phyloP scores from a whole-genome alignment of 2,888 invertebrate genomes.

The Cyaniris semiargus region DNA sequence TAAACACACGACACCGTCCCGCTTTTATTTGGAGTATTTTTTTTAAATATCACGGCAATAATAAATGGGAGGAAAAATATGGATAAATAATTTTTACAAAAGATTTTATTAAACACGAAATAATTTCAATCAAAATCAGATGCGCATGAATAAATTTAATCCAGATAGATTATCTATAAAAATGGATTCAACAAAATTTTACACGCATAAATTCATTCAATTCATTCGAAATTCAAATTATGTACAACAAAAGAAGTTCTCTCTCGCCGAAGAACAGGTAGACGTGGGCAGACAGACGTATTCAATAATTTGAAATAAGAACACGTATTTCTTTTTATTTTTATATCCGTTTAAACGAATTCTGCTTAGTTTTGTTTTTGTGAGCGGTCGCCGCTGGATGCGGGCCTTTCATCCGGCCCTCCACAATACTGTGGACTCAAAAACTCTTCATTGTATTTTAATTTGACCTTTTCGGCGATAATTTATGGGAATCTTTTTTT shows the following conservation, averaged over 20 bases:
- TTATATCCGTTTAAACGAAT: slow-evolving; percentile 79
- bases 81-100: slow-evolving; percentile 15
- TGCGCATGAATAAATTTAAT: slow-evolving; percentile 21
- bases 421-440: slow-evolving; percentile 79
- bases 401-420: slow-evolving; percentile 76
- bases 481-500: slow-evolving; percentile 76
- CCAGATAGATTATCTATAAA: slow-evolving; percentile 26
- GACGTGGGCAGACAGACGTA: slow-evolving; percentile 76
- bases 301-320: slow-evolving; percentile 79
- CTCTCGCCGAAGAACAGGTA: slow-evolving; percentile 61
- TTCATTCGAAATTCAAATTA: slow-evolving; percentile 58
- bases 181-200: slow-evolving; percentile 40
- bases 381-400: slow-evolving; percentile 66
- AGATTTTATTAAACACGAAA: no score
- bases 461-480: slow-evolving; percentile 81
- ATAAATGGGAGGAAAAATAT: slow-evolving; percentile 7
- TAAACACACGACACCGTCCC: slow-evolving; percentile 68
- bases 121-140: background rate
- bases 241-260: slow-evolving; percentile 58
- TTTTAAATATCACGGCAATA: background rate
- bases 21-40: slow-evolving; percentile 43
- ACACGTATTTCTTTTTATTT: slow-evolving; percentile 79
- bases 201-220: slow-evolving; percentile 59
- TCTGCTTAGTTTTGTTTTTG: slow-evolving; percentile 80
- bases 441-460: slow-evolving; percentile 81